Evolutionary conservation across 2,888 invertebrate species (phyloP).

Genomic region (Micoletzkya japonica): DNA sequence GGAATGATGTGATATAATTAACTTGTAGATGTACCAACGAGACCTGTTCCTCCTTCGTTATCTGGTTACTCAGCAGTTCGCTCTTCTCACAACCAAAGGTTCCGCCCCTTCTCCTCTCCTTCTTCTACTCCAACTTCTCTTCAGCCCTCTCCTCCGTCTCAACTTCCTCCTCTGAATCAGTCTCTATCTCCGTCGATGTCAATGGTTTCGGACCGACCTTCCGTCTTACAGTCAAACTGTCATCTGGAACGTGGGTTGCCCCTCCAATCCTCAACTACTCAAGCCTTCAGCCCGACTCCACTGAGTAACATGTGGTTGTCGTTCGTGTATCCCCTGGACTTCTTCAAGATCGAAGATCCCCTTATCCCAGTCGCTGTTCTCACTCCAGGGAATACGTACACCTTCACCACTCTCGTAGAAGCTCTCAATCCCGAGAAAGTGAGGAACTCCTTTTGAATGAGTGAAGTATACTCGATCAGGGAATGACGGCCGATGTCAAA

Average conservation of each 20-base stretch:
- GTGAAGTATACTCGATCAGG: slow-evolving; percentile 5
- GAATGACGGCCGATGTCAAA: slow-evolving; percentile 16
- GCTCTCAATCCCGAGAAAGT: slow-evolving; percentile 27
- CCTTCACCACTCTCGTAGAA: slow-evolving; percentile 13
- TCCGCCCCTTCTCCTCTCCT: neutral
- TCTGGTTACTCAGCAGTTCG: slow-evolving; percentile 22
- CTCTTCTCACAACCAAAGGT: slow-evolving; percentile 20
- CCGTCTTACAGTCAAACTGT: slow-evolving; percentile 15
- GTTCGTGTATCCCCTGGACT: slow-evolving; percentile 10
- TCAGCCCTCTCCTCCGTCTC: slow-evolving; percentile 18
- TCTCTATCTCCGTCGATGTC: slow-evolving; percentile 24
- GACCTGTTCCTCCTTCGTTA: slow-evolving; percentile 27
- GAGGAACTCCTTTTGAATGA: neutral
- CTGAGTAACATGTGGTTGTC: slow-evolving; percentile 25
- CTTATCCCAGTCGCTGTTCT: slow-evolving; percentile 15
- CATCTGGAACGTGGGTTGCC: slow-evolving; percentile 16
- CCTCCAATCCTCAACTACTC: neutral
- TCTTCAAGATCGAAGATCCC: slow-evolving; percentile 10
- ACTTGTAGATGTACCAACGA: slow-evolving; percentile 23
- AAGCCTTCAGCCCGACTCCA: slow-evolving; percentile 8
- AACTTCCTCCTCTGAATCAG: slow-evolving; percentile 24
- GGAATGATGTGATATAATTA: neutral
- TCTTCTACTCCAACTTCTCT: neutral
- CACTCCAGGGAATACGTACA: slow-evolving; percentile 18
- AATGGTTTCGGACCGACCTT: slow-evolving; percentile 27